phyloP scores from a whole-genome alignment of 2,113 vertebrate species.

The Oncorhynchus gorbuscha region DNA sequence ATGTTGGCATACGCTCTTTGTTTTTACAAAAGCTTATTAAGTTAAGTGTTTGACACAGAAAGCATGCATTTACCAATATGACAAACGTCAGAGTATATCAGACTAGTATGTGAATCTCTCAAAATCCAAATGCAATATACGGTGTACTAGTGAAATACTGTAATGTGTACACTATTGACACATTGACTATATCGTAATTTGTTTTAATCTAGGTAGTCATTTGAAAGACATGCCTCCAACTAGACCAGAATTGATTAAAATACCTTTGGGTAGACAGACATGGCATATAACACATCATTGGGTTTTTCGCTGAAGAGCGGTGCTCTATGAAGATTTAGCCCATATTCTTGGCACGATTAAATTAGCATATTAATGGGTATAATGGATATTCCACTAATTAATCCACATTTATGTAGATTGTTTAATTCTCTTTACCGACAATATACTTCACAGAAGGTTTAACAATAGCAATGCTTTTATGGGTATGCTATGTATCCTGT shows the following conservation, averaged over 20 bases:
- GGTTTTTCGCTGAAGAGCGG: not conserved
- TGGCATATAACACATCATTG: slow-evolving; percentile 39
- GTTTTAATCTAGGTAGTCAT: slow-evolving; percentile 32
- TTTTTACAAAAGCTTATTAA: too few relatives aligned
- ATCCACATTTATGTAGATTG: slow-evolving; percentile 28
- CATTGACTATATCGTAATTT: slow-evolving; percentile 40
- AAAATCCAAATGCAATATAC: too few relatives aligned
- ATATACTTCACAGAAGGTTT: not conserved
- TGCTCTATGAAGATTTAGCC: not conserved
- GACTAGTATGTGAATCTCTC: not conserved
- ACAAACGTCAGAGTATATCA: too few relatives aligned
- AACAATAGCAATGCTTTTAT: not conserved
- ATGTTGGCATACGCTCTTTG: too few relatives aligned
- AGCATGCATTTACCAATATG: too few relatives aligned
- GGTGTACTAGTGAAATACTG: too few relatives aligned
- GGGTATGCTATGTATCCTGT: not conserved
- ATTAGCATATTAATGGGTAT: slow-evolving; percentile 46
- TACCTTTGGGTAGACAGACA: slow-evolving; percentile 1
- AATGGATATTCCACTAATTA: slow-evolving; percentile 43
- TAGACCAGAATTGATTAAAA: slow-evolving; percentile 30
- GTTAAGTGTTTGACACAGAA: too few relatives aligned
- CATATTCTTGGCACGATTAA: not conserved
- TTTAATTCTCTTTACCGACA: slow-evolving; percentile 11
- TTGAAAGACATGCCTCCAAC: slow-evolving; percentile 30
- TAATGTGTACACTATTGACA: slow-evolving; percentile 20